Evolutionary conservation across 2,888 invertebrate genomes (phyloP).

Genomic region (Phyto melanocephala): DNA sequence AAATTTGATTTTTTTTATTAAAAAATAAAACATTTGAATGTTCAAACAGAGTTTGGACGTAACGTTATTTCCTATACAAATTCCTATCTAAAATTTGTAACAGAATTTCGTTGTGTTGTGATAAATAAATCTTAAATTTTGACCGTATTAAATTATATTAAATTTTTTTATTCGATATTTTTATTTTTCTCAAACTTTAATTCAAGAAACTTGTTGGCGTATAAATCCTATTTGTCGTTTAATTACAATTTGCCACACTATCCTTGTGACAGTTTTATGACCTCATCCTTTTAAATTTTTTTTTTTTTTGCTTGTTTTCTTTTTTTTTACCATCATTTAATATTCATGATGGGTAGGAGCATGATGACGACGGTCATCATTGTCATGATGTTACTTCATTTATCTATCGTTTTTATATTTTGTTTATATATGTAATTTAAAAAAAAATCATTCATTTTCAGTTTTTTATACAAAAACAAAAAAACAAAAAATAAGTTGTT

Average conservation of each 20-base stretch:
- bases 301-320: not conserved
- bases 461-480: constrained; percentile 1
- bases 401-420: constrained; percentile 2
- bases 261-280: constrained; percentile 61
- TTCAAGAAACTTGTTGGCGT: constrained; percentile 32
- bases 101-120: too few species aligned
- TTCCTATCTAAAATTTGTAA: too few species aligned
- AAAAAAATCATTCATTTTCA: constrained; percentile 24
- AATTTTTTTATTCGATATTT: not conserved
- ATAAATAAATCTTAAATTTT: too few species aligned
- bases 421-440: not conserved
- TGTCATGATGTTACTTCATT: constrained; percentile 14
- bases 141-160: not conserved
- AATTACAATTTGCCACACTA: constrained; percentile 61
- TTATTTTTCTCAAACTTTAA: not conserved
- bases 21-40: too few species aligned
- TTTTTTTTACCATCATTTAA: not conserved
- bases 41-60: too few species aligned
- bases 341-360: not conserved
- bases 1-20: too few species aligned
- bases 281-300: constrained; percentile 30
- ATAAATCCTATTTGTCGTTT: constrained; percentile 61
- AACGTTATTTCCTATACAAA: too few species aligned
- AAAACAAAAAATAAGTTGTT: not conserved
- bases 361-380: constrained; percentile 26